phyloP scores from a whole-genome alignment of 2,888 invertebrate genomes.

The Cephus runcator region DNA sequence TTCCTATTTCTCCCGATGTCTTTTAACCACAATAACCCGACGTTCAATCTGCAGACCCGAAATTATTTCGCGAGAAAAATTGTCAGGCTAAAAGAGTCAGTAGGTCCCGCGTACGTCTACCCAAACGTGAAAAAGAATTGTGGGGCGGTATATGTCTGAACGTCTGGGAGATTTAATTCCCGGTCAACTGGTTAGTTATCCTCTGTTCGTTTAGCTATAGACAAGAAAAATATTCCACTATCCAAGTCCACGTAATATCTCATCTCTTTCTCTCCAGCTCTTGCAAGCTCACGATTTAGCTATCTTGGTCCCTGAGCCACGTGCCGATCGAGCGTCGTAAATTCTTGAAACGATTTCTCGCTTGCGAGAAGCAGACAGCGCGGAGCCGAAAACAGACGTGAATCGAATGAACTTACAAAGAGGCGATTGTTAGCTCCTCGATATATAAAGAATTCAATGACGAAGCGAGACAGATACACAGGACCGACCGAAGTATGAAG shows the following conservation, averaged over 20 bases:
- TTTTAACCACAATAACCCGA: no score
- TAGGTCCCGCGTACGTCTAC: no score
- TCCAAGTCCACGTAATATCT: neutral
- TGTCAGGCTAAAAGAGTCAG: no score
- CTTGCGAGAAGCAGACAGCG: neutral
- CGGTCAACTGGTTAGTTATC: no score
- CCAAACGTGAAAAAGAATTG: no score
- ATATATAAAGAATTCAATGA: neutral
- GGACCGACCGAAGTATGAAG: neutral
- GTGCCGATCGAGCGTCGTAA: neutral
- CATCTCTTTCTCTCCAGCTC: neutral
- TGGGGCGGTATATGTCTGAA: no score
- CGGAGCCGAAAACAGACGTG: neutral
- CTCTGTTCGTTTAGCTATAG: neutral
- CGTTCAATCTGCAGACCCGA: no score
- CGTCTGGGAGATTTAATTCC: no score
- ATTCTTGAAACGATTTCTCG: neutral
- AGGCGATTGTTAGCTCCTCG: neutral
- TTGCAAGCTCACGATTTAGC: neutral
- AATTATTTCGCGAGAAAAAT: no score
- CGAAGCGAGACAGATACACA: neutral
- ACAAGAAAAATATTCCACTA: neutral
- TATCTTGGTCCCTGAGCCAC: neutral
- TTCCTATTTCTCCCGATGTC: no score
- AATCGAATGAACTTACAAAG: neutral